Percentiles rank a stretch among this genome's conserved stretches.
These are phyloP conservation scores for Ancistrus triradiatus DNA, from an alignment of 2,113 vertebrate species.

Conservation along the genomic window DNA sequence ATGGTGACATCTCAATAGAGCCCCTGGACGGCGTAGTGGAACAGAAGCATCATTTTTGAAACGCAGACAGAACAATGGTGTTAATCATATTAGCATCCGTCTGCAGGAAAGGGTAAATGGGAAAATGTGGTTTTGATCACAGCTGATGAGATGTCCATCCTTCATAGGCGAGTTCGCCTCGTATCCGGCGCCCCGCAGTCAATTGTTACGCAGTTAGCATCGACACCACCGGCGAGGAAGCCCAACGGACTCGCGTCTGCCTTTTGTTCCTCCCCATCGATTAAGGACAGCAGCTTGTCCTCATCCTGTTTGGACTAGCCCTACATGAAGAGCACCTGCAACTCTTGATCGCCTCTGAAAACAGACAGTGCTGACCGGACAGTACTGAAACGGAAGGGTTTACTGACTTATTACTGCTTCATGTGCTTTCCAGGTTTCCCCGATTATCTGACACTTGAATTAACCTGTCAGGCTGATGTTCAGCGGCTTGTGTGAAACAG, in stretches of 20 bases:
- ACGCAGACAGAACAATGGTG: not conserved
- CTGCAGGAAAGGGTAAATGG: constrained; percentile 11
- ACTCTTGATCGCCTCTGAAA: constrained; percentile 25
- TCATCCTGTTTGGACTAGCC: constrained; percentile 26
- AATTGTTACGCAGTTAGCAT: constrained; percentile 16
- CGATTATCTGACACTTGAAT: too few relatives aligned
- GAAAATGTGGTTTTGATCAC: not conserved
- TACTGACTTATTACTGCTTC: not conserved
- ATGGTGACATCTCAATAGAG: constrained; percentile 64
- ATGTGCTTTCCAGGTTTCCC: too few relatives aligned
- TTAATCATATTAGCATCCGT: constrained; percentile 21
- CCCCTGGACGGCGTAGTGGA: constrained; percentile 42
- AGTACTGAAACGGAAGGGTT: not conserved
- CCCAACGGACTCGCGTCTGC: constrained; percentile 7
- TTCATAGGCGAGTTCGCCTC: not conserved
- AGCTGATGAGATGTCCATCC: not conserved
- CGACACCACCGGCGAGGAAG: not conserved
- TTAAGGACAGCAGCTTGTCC: constrained; percentile 32
- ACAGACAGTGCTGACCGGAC: constrained; percentile 24
- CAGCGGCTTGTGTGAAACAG: too few relatives aligned
- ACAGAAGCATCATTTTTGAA: not conserved
- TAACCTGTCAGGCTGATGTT: too few relatives aligned
- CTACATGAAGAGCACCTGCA: constrained; percentile 31
- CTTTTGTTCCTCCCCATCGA: constrained; percentile 27
- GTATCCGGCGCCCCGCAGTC: not conserved